Evolutionary conservation across 2,113 vertebrate species (phyloP), one percentile per base, ranked within the genome.

Genomic region (Recurvirostra avosetta): DNA sequence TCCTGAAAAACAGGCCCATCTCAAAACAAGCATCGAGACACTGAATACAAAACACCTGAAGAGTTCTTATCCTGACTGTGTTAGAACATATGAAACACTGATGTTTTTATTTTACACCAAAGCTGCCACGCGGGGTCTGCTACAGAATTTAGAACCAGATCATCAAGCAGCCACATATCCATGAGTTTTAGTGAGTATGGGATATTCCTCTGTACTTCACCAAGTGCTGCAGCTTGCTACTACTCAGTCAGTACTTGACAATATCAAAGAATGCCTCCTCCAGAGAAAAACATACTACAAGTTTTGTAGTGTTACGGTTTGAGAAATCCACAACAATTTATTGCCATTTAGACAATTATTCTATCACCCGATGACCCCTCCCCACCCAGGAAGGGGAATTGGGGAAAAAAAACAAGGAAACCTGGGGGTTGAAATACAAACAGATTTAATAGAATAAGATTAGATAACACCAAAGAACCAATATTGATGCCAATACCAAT

Each of bases 141-240:
- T 62, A 17, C 49, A 90, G 67, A 88, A 68, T 58, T 86, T 80
- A 62, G n/a, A 22, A 80, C 47, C 52, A 71, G 20, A 30, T 66
- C 67, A 85, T 45, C 34, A 50, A 68, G 67, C 29, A 88, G 36
- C 9, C 56, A 78, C 18, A 11, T 4, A 58, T 58, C 15, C 29
- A 23, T 0, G 0, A 12, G 8, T 29, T 68, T 68, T 14, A 56
- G 18, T 2, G 16, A 68, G 25, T 19, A 63, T 0, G 3, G 30
- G 43, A 38, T 43, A 86, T 7, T 52, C 11, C 15, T 43, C 32
- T 72, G 9, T 43, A 59, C 21, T 72, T 43, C 34, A 73, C 19
- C 11, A 61, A 92, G 22, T 15, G 34, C 34, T 76, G 40, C 20
- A 80, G 34, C 22, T 55, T 38, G 38, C n/a, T 81, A 12, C 52